These are phyloP conservation scores for Drosophila sp. DNA, from an alignment of 1,140 invertebrate genomes.

Conservation along the genomic window DNA sequence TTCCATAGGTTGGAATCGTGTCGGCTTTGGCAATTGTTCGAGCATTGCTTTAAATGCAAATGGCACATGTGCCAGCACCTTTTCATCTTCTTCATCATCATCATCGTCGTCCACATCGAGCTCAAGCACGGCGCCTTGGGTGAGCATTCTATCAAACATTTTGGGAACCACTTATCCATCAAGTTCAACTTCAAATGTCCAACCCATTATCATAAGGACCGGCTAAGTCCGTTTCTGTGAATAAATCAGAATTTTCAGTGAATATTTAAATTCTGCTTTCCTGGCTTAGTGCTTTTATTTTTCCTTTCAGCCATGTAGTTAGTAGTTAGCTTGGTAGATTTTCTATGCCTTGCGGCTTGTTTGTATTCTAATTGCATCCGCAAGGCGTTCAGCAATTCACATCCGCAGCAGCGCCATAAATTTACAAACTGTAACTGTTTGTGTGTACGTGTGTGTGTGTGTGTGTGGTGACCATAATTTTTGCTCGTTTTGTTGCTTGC, in stretches of 20 bases:
- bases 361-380: constrained; percentile 71
- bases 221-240: neutral
- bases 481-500: constrained; percentile 21
- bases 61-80: constrained; percentile 35
- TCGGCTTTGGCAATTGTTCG: constrained; percentile 31
- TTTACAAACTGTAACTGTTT: constrained; percentile 44
- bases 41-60: constrained; percentile 25
- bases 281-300: neutral
- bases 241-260: constrained; percentile 2
- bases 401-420: constrained; percentile 32
- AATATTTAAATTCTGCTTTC: neutral
- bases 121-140: neutral
- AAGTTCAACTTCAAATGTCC: constrained; percentile 30
- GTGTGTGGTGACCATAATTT: constrained; percentile 56
- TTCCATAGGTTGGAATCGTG: constrained; percentile 32
- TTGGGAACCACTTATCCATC: constrained; percentile 24
- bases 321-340: neutral
- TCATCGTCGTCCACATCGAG: constrained; percentile 21
- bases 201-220: constrained; percentile 38
- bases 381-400: constrained; percentile 58
- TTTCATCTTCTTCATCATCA: constrained; percentile 16
- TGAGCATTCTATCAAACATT: constrained; percentile 34
- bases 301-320: too few relatives aligned
- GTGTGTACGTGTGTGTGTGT: constrained; percentile 22
- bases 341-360: constrained; percentile 10